Evolutionary conservation across 2,113 vertebrate genomes (phyloP), one percentile per base, ranked within the genome.

Genomic region (Casuarius casuarius): DNA sequence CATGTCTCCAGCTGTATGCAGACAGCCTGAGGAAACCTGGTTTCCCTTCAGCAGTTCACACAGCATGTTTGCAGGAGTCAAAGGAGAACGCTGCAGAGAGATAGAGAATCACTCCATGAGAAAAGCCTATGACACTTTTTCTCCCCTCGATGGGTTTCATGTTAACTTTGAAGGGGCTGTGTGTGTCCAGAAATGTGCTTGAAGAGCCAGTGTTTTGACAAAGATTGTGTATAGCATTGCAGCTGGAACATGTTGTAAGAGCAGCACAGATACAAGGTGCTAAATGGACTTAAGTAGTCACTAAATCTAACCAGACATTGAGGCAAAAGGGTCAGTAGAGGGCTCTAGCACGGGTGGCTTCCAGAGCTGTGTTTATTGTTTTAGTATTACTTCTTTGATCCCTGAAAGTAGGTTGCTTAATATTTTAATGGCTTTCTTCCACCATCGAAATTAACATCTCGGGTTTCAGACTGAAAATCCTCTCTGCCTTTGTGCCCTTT

Each of bases 341-440:
- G 56, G 51, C 67, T 86, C n/a, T 15, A 75, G 67, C 11, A 5
- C 62, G 52, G 42, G n/a, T 20, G 72, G 38, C 72, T 91, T 52
- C 66, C 52, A 93, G 58, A 26, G 38, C 66, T 21, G 38, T 51
- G 76, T 59, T 89, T 83, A 40, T 49, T 86, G 42, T 8, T 71
- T 66, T 79, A 58, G 1, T 33, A 8, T 42, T n/a, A 56, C 67
- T 81, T 33, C 72, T 80, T 83, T 83, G 62, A 94, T 79, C 62
- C 62, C 67, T 83, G 51, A 46, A 83, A 75, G 56, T 46, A 73
- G 44, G 65, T 86, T 91, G 72, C 88, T 86, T 83, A 51, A 75
- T 72, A 42, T 35, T 83, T 67, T 85, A 56, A 44, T 79, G 67
- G 81, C 51, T 91, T 66, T 8, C 76, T 83, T 93, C 88, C 84